Evolutionary conservation across 1,140 invertebrate genomes (phyloP).

Genomic region (Monochamus saltuarius): DNA sequence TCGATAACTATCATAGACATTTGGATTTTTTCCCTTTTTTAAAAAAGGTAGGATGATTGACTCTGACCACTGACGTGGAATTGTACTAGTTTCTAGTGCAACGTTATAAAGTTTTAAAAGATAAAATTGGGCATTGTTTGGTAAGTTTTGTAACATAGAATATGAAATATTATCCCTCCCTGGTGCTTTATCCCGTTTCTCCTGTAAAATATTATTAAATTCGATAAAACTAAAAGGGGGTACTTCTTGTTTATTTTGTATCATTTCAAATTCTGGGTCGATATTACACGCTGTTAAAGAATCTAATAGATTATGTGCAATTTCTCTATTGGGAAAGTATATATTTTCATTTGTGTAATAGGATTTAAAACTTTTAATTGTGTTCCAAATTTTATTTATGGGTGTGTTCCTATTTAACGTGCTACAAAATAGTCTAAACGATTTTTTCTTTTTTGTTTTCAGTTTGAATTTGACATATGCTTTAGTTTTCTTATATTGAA

Average conservation of each 20-base stretch:
- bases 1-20: slow-evolving; percentile 8
- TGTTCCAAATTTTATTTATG: background rate
- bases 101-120: background rate
- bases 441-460: slow-evolving; percentile 5
- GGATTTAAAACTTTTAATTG: background rate
- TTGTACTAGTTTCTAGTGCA: background rate
- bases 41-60: slow-evolving; percentile 9
- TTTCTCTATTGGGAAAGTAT: background rate
- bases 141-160: slow-evolving; percentile 5
- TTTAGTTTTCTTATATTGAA: background rate
- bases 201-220: background rate
- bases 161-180: slow-evolving; percentile 11
- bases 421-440: background rate
- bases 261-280: background rate
- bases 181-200: background rate
- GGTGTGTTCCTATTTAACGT: background rate
- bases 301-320: background rate
- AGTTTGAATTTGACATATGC: background rate
- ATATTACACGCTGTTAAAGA: slow-evolving; percentile 14
- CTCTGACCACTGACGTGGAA: slow-evolving; percentile 11
- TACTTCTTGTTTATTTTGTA: slow-evolving; percentile 14
- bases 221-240: slow-evolving; percentile 6
- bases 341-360: background rate
- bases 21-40: slow-evolving; percentile 13
- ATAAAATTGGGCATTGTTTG: background rate